Percentiles rank a stretch among this genome's conserved stretches.
Conservation (phyloP, 2,888 invertebrate species). For the Epistrophella euchroma region DNA sequence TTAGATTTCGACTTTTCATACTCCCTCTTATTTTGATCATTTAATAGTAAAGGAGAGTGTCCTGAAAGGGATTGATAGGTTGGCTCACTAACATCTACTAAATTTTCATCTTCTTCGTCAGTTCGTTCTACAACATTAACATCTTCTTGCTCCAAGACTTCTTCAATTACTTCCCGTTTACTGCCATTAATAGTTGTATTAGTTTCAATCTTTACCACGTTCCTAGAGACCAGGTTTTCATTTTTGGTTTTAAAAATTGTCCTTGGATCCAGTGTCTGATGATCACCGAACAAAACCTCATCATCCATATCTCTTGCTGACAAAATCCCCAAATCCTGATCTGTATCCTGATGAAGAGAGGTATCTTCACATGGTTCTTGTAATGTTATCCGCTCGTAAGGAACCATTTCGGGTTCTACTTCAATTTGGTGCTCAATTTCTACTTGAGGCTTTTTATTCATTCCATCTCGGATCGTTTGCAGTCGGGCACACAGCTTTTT, state of each 20-base stretch:
- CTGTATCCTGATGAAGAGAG: background rate
- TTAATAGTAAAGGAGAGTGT: slow-evolving; percentile 3
- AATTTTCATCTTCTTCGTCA: slow-evolving; percentile 5
- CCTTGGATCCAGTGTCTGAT: slow-evolving; percentile 19
- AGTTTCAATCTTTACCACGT: slow-evolving; percentile 50
- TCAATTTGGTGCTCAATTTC: slow-evolving; percentile 12
- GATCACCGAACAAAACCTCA: slow-evolving; percentile 44
- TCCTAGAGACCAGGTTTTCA: slow-evolving; percentile 41
- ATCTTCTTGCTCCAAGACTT: slow-evolving; percentile 54
- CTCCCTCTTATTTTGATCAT: background rate
- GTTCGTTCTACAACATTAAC: slow-evolving; percentile 21
- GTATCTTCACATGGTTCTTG: slow-evolving; percentile 33
- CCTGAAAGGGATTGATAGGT: slow-evolving; percentile 12
- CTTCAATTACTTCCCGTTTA: slow-evolving; percentile 50
- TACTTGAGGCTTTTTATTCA: slow-evolving; percentile 30
- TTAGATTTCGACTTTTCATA: background rate
- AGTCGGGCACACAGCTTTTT: background rate
- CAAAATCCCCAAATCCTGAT: slow-evolving; percentile 32
- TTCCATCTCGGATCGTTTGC: background rate
- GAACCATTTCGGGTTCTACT: slow-evolving; percentile 11
- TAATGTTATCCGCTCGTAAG: slow-evolving; percentile 22
- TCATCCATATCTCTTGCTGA: slow-evolving; percentile 44
- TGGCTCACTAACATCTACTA: slow-evolving; percentile 36
- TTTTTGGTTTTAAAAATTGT: slow-evolving; percentile 25
- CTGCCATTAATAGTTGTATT: slow-evolving; percentile 28